phyloP scores from a whole-genome alignment of 2,113 vertebrate species.

The Myotis yumanensis region DNA sequence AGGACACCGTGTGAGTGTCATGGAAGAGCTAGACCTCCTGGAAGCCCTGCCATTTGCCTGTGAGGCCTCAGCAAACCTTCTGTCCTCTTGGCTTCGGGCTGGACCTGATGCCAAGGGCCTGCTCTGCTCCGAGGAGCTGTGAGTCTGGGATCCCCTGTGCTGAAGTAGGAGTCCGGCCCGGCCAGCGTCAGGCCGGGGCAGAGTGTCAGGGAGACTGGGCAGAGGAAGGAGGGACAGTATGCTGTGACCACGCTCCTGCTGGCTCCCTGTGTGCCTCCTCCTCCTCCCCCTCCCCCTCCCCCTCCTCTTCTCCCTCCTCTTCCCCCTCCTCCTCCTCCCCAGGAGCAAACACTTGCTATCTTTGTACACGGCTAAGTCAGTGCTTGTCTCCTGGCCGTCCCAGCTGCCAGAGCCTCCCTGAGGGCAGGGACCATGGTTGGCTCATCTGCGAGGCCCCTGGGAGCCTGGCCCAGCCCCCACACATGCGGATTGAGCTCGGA shows the following conservation, averaged over 20 bases:
- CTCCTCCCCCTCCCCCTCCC: background rate
- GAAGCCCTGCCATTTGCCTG: background rate
- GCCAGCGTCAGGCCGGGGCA: background rate
- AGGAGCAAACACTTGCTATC: background rate
- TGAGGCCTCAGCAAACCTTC: background rate
- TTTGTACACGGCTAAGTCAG: background rate
- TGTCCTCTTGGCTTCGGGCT: background rate
- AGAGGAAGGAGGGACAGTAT: background rate
- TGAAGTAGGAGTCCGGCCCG: background rate
- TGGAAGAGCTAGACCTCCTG: background rate
- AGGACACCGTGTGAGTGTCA: background rate
- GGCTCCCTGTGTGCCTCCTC: background rate
- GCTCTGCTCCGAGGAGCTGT: background rate
- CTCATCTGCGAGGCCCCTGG: background rate
- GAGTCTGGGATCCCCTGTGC: background rate
- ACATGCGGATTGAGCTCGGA: background rate
- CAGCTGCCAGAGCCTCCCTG: background rate
- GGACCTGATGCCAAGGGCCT: background rate
- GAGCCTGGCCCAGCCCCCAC: background rate
- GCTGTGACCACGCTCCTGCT: fast-evolving
- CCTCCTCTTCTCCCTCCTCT: background rate
- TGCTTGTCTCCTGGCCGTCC: background rate
- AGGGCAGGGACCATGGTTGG: background rate
- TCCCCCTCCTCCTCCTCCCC: background rate
- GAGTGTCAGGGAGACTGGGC: background rate